Percentiles rank a stretch among this genome's conserved stretches.
phyloP scores from a whole-genome alignment of 2,113 vertebrate species.

The Melanotaenia duboulayi region DNA sequence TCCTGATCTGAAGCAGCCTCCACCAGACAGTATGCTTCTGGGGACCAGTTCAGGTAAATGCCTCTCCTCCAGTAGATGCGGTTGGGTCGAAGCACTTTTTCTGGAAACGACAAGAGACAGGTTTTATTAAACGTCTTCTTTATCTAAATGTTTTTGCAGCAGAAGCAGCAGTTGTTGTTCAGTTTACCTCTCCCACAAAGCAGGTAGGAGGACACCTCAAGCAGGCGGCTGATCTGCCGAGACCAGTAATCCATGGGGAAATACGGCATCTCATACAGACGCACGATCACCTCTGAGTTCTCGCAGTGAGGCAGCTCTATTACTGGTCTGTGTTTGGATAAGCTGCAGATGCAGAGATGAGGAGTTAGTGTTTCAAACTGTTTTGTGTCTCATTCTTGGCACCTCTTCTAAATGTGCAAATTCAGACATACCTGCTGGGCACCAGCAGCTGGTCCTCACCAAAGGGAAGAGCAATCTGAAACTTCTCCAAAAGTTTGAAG shows the following conservation, averaged over 20 bases:
- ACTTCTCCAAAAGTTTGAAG: conserved; percentile 95
- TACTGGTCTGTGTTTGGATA: conserved; percentile 90
- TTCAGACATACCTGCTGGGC: conserved; percentile 88
- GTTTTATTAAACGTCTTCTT: not conserved
- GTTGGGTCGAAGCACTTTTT: conserved; percentile 87
- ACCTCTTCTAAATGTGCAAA: no score
- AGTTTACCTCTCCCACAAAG: conserved; percentile 89
- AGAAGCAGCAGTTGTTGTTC: not conserved
- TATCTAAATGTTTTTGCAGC: no score
- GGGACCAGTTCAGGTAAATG: conserved; percentile 95
- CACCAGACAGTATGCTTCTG: conserved; percentile 94
- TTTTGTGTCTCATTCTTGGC: not conserved
- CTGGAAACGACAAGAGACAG: conserved; percentile 56
- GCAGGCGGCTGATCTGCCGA: conserved; percentile 91
- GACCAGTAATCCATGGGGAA: conserved; percentile 98
- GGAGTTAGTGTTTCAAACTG: not conserved
- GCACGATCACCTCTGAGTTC: conserved; percentile 93
- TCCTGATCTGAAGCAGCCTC: conserved; percentile 86
- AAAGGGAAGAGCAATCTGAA: conserved; percentile 93
- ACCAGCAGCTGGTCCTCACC: conserved; percentile 92
- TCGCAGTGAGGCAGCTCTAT: conserved; percentile 96
- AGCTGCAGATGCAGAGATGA: conserved; percentile 73
- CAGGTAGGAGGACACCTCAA: conserved; percentile 92
- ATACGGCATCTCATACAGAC: conserved; percentile 96
- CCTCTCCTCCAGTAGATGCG: conserved; percentile 95